Percentiles rank a stretch among this genome's conserved stretches.
Conservation (phyloP, 2,113 vertebrate genomes). For the Pomatostomus ruficeps region DNA sequence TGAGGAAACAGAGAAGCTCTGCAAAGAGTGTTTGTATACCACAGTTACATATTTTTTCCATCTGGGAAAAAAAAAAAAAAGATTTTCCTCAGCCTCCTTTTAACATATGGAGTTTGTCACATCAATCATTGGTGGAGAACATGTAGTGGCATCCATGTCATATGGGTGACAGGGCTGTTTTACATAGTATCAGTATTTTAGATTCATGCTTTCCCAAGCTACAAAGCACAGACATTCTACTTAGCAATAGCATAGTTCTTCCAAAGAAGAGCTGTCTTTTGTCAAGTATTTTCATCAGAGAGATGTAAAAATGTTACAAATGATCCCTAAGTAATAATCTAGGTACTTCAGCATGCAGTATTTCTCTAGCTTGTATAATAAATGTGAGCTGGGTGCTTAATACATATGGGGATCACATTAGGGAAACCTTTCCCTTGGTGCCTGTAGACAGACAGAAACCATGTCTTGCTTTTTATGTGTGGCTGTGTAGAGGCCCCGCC, state of each 20-base stretch:
- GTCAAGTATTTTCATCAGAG: slow-evolving; percentile 21
- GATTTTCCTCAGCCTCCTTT: slow-evolving; percentile 36
- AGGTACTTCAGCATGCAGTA: background rate
- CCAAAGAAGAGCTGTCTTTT: slow-evolving; percentile 6
- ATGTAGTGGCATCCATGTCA: slow-evolving; percentile 48
- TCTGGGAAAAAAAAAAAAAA: slow-evolving; percentile 19
- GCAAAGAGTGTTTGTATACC: slow-evolving; percentile 36
- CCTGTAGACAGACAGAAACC: background rate
- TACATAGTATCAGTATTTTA: slow-evolving; percentile 44
- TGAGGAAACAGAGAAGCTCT: slow-evolving; percentile 44
- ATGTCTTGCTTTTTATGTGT: background rate
- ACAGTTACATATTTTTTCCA: slow-evolving; percentile 57
- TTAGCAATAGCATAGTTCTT: background rate
- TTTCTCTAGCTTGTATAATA: background rate
- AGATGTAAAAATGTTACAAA: background rate
- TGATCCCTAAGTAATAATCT: background rate
- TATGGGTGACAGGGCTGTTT: slow-evolving; percentile 53
- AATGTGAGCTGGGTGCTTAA: background rate
- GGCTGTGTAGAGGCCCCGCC: background rate
- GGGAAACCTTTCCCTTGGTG: background rate
- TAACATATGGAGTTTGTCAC: slow-evolving; percentile 60
- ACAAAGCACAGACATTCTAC: background rate
- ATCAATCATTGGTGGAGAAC: slow-evolving; percentile 51
- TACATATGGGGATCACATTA: background rate
- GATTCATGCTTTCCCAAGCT: slow-evolving; percentile 14